These are phyloP conservation scores for Epirrhoe alternata DNA, from an alignment of 2,888 invertebrate species.

Conservation along the genomic window DNA sequence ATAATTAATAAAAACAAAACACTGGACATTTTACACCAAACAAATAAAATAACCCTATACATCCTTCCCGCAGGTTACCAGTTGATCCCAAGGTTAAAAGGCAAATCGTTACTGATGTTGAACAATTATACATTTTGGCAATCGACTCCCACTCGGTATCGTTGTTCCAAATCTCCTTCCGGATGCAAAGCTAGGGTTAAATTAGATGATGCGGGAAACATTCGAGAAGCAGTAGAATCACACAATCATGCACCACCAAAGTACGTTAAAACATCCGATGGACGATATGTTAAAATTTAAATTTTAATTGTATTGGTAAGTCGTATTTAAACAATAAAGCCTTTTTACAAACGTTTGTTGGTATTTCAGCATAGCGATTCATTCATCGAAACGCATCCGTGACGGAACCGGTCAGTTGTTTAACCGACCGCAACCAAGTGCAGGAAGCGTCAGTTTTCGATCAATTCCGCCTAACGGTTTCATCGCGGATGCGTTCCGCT, in stretches of 20 bases:
- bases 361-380: too few relatives aligned
- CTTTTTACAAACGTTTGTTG: too few relatives aligned
- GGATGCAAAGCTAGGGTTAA: not conserved
- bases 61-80: not conserved
- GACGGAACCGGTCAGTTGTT: too few relatives aligned
- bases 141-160: not conserved
- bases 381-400: too few relatives aligned
- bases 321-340: too few relatives aligned
- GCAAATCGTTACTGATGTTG: not conserved
- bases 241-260: not conserved
- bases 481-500: too few relatives aligned
- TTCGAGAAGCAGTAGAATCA: not conserved
- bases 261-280: not conserved
- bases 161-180: not conserved
- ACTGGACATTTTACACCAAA: not conserved
- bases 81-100: not conserved
- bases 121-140: conserved; percentile 1
- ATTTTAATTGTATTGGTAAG: not conserved
- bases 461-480: too few relatives aligned
- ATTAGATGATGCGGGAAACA: not conserved
- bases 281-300: not conserved
- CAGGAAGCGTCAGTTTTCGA: too few relatives aligned
- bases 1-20: not conserved
- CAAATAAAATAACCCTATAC: not conserved
- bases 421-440: too few relatives aligned